phyloP scores from a whole-genome alignment of 2,113 vertebrate genomes.

The Muntiacus reevesi region DNA sequence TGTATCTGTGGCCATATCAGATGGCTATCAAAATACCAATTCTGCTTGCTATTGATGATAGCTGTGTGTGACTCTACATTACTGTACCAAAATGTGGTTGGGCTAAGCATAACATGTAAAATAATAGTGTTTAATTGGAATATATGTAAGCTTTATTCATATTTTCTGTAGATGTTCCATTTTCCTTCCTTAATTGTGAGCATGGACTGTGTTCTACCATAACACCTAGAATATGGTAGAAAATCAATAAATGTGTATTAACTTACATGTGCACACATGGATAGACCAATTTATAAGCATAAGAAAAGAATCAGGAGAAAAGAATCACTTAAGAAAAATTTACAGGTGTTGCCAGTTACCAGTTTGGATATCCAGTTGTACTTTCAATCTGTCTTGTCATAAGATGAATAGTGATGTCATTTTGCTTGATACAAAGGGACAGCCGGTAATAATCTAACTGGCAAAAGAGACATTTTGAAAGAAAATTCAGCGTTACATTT shows the following conservation, averaged over 20 bases:
- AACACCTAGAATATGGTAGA: not conserved
- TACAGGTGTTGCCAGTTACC: not conserved
- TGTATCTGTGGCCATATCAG: not conserved
- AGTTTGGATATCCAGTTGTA: not conserved
- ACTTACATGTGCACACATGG: not conserved
- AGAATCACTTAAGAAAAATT: not conserved
- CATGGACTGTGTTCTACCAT: not conserved
- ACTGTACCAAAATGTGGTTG: not conserved
- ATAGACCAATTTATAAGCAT: not conserved
- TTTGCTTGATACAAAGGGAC: not conserved
- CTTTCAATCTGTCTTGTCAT: not conserved
- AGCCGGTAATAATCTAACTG: not conserved
- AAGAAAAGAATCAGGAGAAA: not conserved
- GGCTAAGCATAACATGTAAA: not conserved
- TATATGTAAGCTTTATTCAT: not conserved
- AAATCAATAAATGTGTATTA: not conserved
- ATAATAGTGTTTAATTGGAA: not conserved
- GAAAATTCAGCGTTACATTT: not conserved
- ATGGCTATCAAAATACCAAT: not conserved
- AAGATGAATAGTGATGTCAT: not conserved
- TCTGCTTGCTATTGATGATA: not conserved
- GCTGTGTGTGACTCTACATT: not conserved
- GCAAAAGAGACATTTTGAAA: conserved; percentile 3
- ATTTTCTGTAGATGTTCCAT: not conserved
- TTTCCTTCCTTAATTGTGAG: not conserved